Evolutionary conservation across 2,888 invertebrate genomes (phyloP), one percentile per base, ranked within the genome.

Genomic region (Pimpla rufipes): DNA sequence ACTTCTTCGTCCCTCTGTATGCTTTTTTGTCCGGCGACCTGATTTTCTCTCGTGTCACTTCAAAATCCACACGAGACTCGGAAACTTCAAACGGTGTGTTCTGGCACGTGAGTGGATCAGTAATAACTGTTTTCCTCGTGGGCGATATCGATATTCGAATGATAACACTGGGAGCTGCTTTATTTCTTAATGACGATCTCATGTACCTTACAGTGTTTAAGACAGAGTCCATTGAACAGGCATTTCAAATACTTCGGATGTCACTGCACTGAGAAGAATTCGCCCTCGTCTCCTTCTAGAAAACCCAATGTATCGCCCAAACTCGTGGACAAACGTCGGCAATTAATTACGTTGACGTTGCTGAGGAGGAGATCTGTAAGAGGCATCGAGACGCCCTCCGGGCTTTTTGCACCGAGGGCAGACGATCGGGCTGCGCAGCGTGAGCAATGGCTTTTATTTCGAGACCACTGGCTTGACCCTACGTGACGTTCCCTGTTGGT

Each of bases 391-490:
- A 76, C 84, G 77, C 81, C 85, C 85, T 37, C 81, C 85, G 81
- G 70, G 86, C 76, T 83, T 83, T 80, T 83, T 83, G 80, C 80
- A 83, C 73, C 77, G 73, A 84, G 81, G 83, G 64, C 52, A 77
- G 68, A 77, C 77, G 74, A 75, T 75, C 52, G 67, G 18, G 50
- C 86, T 86, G 88, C 87, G 85, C 86, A 76, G 84, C 79, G 85
- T 88, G 88, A 90, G 88, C 87, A 90, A 90, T 90, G 88, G 89
- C 88, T 90, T 88, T 90, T 90, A 89, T 89, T 90, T 85, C 87
- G 88, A 85, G 89, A 87, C 88, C 85, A 88, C 85, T 85, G 85
- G 62, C 84, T 57, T 29, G 37, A 70, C 55, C 62, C 68, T 70
- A 82, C 82, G 76, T 74, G 62, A 77, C 77, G 52, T 80, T 79